phyloP scores from a whole-genome alignment of 1,140 invertebrate genomes.

The Platyscapa corneri region DNA sequence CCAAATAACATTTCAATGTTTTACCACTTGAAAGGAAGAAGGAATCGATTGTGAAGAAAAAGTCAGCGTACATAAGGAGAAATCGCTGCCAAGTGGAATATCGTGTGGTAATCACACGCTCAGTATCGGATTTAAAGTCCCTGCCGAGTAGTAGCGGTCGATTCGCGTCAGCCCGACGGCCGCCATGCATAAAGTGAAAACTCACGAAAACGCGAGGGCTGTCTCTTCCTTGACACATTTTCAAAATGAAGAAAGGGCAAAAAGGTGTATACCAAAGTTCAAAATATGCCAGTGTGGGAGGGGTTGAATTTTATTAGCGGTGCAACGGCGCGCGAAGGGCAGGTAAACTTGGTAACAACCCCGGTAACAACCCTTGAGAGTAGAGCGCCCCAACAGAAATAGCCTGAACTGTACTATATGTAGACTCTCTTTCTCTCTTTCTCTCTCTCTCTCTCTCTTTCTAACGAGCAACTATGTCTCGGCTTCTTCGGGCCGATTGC shows the following conservation, averaged over 20 bases:
- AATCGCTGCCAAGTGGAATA: constrained; percentile 1
- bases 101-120: not conserved
- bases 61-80: not conserved
- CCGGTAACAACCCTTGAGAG: constrained; percentile 21
- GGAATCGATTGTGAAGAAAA: not conserved
- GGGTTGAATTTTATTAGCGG: not conserved
- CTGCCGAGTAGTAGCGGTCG: constrained; percentile 39
- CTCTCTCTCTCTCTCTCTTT: not conserved
- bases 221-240: not conserved
- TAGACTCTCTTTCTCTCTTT: not conserved
- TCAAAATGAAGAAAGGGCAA: not conserved
- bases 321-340: not conserved
- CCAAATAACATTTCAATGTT: not conserved
- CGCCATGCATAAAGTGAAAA: not conserved
- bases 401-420: not conserved
- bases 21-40: not conserved
- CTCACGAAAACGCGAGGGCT: not conserved
- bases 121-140: constrained; percentile 12
- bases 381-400: constrained; percentile 11
- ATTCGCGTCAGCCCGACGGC: constrained; percentile 34
- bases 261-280: not conserved
- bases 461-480: not conserved
- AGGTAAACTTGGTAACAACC: constrained; percentile 42
- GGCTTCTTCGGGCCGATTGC: not conserved
- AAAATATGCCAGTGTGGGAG: not conserved